Percentiles rank a stretch among this genome's conserved stretches.
Conservation (phyloP, 1,140 invertebrate species). For the Eulimnadia texana region DNA sequence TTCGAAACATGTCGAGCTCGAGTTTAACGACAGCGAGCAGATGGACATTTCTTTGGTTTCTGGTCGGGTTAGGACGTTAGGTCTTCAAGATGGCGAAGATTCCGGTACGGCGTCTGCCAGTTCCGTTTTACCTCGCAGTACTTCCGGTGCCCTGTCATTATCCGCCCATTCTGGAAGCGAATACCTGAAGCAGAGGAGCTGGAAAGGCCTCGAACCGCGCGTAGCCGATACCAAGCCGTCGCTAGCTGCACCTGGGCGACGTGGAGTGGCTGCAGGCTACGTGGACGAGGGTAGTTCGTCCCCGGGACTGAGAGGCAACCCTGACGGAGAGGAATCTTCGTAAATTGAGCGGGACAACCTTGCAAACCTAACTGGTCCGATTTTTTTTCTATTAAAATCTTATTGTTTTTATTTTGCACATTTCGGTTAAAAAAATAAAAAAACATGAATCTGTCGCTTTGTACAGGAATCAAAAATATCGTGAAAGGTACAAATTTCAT, state of each 20-base stretch:
- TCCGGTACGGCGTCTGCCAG: neutral
- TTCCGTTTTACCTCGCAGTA: neutral
- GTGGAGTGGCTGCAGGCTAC: constrained; percentile 30
- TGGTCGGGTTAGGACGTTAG: constrained; percentile 23
- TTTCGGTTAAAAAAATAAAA: no score
- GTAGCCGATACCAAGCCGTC: constrained; percentile 28
- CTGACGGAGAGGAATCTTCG: neutral
- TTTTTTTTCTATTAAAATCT: no score
- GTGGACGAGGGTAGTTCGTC: constrained; percentile 22
- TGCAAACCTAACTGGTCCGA: no score
- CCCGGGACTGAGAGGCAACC: neutral
- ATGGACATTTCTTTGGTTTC: constrained; percentile 25
- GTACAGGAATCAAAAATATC: no score
- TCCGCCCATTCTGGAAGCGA: constrained; percentile 13
- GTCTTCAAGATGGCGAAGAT: constrained; percentile 16
- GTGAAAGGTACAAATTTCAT: no score
- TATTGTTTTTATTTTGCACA: no score
- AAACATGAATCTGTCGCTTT: no score
- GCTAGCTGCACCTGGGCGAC: constrained; percentile 26
- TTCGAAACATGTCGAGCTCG: neutral
- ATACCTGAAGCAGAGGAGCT: constrained; percentile 23
- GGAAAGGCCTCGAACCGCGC: constrained; percentile 31
- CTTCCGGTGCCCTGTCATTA: neutral
- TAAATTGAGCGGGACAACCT: no score
- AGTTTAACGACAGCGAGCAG: neutral